phyloP scores from a whole-genome alignment of 1,140 invertebrate genomes.

The Acromyrmex heyeri region DNA sequence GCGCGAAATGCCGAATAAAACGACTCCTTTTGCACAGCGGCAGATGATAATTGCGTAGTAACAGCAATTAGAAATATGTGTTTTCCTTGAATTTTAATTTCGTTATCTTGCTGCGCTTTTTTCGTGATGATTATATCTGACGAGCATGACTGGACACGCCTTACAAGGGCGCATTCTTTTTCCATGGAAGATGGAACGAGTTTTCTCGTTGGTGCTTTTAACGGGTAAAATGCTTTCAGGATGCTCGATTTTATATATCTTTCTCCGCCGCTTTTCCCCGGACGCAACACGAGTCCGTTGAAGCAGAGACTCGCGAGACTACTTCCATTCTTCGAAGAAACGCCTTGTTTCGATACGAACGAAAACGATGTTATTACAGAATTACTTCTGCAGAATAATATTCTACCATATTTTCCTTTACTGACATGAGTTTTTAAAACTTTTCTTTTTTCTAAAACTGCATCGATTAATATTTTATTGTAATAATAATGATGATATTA shows the following conservation, averaged over 20 bases:
- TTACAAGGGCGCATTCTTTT: constrained; percentile 65
- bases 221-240: constrained; percentile 75
- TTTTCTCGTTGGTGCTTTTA: constrained; percentile 75
- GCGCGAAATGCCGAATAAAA: constrained; percentile 15
- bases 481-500: background rate
- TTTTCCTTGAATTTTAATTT: constrained; percentile 61
- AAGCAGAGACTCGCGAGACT: constrained; percentile 60
- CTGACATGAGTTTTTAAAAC: background rate
- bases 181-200: constrained; percentile 71
- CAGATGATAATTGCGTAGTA: constrained; percentile 22
- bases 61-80: constrained; percentile 37
- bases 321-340: constrained; percentile 56
- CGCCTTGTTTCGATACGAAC: constrained; percentile 55
- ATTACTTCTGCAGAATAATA: constrained; percentile 36
- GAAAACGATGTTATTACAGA: constrained; percentile 45
- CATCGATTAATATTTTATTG: background rate
- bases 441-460: background rate
- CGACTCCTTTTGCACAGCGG: background rate
- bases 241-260: constrained; percentile 70
- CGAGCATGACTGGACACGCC: constrained; percentile 70
- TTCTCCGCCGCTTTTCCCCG: constrained; percentile 58
- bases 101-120: constrained; percentile 62
- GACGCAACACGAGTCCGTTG: constrained; percentile 44
- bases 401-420: background rate
- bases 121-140: constrained; percentile 70